Percentiles rank a stretch among this genome's conserved stretches.
Evolutionary conservation across 2,797 vertebrate genomes (phyloP).

Genomic region (Vireo griseus): DNA sequence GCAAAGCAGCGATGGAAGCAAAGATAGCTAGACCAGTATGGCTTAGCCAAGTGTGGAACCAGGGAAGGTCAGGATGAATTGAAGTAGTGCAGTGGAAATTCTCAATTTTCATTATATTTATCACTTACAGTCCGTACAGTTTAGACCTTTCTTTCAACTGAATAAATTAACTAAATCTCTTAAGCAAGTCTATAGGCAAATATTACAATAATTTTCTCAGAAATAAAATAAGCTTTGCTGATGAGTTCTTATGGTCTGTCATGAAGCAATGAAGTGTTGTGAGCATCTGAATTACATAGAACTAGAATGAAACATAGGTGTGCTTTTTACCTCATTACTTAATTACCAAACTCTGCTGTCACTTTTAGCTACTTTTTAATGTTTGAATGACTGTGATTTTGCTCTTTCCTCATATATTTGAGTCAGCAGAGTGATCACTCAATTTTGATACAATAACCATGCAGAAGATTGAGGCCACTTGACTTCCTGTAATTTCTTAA

Average conservation of each 20-base stretch:
- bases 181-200: neutral
- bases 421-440: neutral
- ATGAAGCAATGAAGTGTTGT: neutral
- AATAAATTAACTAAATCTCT: neutral
- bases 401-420: neutral
- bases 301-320: neutral
- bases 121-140: neutral
- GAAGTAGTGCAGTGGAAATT: neutral
- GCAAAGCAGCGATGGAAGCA: neutral
- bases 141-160: neutral
- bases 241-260: neutral
- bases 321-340: neutral
- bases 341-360: neutral
- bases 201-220: constrained; percentile 19
- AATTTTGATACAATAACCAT: neutral
- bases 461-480: neutral
- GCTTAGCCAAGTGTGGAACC: neutral
- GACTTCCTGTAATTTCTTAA: constrained; percentile 27
- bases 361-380: neutral
- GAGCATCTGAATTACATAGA: neutral
- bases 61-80: neutral
- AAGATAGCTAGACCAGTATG: neutral
- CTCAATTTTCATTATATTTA: neutral
- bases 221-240: constrained; percentile 19
- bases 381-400: neutral